phyloP scores from a whole-genome alignment of 1,140 invertebrate genomes.

The Musca domestica region DNA sequence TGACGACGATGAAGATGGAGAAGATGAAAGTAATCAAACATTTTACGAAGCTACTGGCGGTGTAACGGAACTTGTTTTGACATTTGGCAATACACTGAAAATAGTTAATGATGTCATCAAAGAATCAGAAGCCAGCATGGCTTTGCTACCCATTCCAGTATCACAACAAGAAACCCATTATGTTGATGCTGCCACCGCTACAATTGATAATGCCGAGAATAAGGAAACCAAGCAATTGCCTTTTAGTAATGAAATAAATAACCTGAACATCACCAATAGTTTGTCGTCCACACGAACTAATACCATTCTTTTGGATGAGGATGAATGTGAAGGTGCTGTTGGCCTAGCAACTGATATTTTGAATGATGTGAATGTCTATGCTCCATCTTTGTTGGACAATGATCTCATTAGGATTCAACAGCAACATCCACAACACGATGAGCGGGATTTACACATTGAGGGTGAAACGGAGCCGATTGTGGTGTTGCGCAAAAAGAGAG shows the following conservation, averaged over 20 bases:
- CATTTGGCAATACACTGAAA: conserved; percentile 42
- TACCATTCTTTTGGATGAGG: background rate
- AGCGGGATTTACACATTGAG: background rate
- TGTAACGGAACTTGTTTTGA: conserved; percentile 37
- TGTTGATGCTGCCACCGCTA: too few relatives aligned
- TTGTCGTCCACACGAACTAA: too few relatives aligned
- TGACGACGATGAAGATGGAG: conserved; percentile 39
- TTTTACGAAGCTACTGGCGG: conserved; percentile 26
- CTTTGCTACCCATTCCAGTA: too few relatives aligned
- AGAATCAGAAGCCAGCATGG: background rate
- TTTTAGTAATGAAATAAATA: too few relatives aligned
- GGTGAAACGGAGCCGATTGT: background rate
- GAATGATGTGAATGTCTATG: background rate
- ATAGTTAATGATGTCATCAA: background rate
- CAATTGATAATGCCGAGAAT: too few relatives aligned
- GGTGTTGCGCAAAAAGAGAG: conserved; percentile 16
- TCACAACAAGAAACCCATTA: too few relatives aligned
- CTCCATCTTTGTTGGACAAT: too few relatives aligned
- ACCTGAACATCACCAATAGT: too few relatives aligned
- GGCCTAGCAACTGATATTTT: background rate
- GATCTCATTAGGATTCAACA: too few relatives aligned
- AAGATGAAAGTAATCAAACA: conserved; percentile 29
- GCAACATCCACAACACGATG: too few relatives aligned
- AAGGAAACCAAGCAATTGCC: too few relatives aligned
- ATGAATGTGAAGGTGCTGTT: conserved; percentile 12